These are phyloP conservation scores for Actinernus sp. DNA, from an alignment of 92 coral and sea anemone genomes.

Conservation along the genomic window DNA sequence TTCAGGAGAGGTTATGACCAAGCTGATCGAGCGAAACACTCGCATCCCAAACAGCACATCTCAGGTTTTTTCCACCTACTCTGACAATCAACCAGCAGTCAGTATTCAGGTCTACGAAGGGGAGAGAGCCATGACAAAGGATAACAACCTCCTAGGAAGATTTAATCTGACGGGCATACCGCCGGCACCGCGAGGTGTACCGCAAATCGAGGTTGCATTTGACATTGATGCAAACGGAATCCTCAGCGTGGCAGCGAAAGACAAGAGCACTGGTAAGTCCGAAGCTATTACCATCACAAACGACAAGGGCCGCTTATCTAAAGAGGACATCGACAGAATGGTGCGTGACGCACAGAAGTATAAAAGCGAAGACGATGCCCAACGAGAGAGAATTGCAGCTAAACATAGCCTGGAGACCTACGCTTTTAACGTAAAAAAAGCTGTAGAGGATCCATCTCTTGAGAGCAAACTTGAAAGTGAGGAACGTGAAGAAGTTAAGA, in stretches of 20 bases:
- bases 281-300: constrained; percentile 76
- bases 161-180: constrained; percentile 75
- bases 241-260: constrained; percentile 79
- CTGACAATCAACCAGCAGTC: constrained; percentile 84
- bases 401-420: constrained; percentile 74
- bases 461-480: constrained; percentile 42
- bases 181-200: constrained; percentile 87
- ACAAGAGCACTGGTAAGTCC: constrained; percentile 73
- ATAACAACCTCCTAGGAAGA: constrained; percentile 73
- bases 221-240: constrained; percentile 83
- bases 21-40: constrained; percentile 71
- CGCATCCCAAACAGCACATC: constrained; percentile 67
- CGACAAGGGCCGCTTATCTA: constrained; percentile 78
- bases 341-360: constrained; percentile 70
- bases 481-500: constrained; percentile 51
- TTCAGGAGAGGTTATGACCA: constrained; percentile 81
- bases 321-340: constrained; percentile 78
- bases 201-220: constrained; percentile 76
- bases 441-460: constrained; percentile 49
- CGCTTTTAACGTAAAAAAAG: constrained; percentile 60
- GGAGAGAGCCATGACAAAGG: constrained; percentile 71
- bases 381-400: constrained; percentile 64
- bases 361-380: constrained; percentile 75
- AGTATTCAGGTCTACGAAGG: constrained; percentile 78
- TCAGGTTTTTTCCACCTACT: constrained; percentile 72